A percentile compares a stretch with the other conserved stretches of the same genome.
These are phyloP conservation scores for Nemapogon koenigi DNA, from an alignment of 2,888 invertebrate genomes.

Conservation along the genomic window DNA sequence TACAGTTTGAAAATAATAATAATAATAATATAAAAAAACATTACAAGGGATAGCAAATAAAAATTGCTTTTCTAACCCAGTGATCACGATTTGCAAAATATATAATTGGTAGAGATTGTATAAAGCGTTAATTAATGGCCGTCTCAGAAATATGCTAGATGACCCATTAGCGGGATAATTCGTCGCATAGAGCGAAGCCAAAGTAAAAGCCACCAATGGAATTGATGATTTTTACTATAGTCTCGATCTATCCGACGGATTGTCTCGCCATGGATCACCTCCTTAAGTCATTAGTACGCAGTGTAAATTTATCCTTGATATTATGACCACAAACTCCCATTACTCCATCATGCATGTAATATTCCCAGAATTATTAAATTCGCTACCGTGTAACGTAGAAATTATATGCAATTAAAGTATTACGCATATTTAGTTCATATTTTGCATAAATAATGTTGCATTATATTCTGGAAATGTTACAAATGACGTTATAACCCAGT, in stretches of 20 bases:
- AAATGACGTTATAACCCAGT: constrained; percentile 8
- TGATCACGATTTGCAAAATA: constrained; percentile 1
- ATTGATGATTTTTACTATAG: too few species aligned
- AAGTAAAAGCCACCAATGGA: too few species aligned
- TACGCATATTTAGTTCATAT: constrained; percentile 25
- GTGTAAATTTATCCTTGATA: constrained; percentile 40
- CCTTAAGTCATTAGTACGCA: constrained; percentile 12
- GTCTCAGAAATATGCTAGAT: not conserved
- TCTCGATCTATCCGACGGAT: too few species aligned
- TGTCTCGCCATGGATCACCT: too few species aligned
- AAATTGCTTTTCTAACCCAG: not conserved
- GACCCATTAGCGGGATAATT: too few species aligned
- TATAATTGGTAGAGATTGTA: constrained; percentile 1
- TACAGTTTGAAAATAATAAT: constrained; percentile 19
- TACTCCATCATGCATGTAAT: constrained; percentile 16
- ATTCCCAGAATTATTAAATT: not conserved
- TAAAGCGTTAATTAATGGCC: constrained; percentile 4
- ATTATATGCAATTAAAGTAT: constrained; percentile 48
- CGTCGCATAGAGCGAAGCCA: too few species aligned
- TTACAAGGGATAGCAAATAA: constrained; percentile 3
- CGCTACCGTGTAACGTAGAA: too few species aligned
- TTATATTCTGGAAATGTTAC: not conserved
- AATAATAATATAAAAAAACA: too few species aligned
- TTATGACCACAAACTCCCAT: constrained; percentile 65
- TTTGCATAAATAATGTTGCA: constrained; percentile 4